phyloP scores from a whole-genome alignment of 1,140 invertebrate species.

The Musca vetustissima region DNA sequence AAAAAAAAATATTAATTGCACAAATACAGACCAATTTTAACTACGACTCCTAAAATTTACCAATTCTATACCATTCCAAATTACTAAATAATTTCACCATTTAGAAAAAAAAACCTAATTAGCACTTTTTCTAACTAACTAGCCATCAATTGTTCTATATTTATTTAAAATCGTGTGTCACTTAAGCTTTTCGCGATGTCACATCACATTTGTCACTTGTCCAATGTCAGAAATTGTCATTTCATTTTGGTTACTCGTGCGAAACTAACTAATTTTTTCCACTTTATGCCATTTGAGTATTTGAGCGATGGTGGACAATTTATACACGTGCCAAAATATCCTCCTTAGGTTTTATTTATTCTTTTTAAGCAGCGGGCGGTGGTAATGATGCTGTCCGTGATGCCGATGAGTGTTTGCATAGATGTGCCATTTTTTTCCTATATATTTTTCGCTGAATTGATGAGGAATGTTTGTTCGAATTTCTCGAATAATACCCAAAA shows the following conservation, averaged over 20 bases:
- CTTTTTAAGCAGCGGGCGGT: too few relatives aligned
- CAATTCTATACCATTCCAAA: too few relatives aligned
- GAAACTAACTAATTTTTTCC: slow-evolving; percentile 11
- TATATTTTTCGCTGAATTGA: too few relatives aligned
- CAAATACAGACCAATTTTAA: too few relatives aligned
- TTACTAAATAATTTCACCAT: too few relatives aligned
- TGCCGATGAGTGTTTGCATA: not conserved
- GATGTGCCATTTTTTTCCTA: not conserved
- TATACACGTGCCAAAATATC: slow-evolving; percentile 7
- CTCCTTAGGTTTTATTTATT: too few relatives aligned
- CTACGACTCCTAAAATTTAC: too few relatives aligned
- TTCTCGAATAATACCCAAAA: slow-evolving; percentile 1
- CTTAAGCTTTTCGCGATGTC: slow-evolving; percentile 9
- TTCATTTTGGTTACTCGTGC: slow-evolving; percentile 1
- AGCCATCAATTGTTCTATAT: slow-evolving; percentile 5
- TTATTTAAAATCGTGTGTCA: not conserved
- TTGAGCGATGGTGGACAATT: not conserved
- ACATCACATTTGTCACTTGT: slow-evolving; percentile 17
- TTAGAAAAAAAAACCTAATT: too few relatives aligned
- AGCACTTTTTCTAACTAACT: too few relatives aligned
- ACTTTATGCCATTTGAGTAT: not conserved
- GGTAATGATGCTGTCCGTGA: not conserved
- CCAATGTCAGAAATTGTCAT: slow-evolving; percentile 1
- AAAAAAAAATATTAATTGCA: too few relatives aligned
- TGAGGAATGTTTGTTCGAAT: too few relatives aligned